phyloP scores from a whole-genome alignment of 2,888 invertebrate genomes.

The Nephrocerus scutellatus region DNA sequence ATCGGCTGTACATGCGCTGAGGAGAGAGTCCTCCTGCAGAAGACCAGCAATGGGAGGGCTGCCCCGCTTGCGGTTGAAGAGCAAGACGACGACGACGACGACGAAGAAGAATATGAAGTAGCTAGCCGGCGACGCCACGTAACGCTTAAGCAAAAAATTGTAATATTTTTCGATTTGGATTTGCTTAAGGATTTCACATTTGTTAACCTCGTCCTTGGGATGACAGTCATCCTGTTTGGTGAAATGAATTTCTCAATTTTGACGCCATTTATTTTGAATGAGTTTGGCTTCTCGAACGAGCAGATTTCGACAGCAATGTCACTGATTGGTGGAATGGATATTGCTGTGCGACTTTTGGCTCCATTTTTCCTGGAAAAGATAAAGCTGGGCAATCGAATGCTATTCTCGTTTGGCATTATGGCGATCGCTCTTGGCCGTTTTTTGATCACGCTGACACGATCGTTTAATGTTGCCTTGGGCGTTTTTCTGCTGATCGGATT shows the following conservation, averaged over 20 bases:
- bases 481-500: conserved; percentile 61
- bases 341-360: conserved; percentile 58
- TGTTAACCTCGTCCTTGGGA: conserved; percentile 62
- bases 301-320: conserved; percentile 65
- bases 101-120: conserved; percentile 38
- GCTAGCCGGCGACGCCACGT: conserved; percentile 34
- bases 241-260: conserved; percentile 68
- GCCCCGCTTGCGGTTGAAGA: neutral
- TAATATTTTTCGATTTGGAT: conserved; percentile 63
- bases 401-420: conserved; percentile 59
- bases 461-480: conserved; percentile 50
- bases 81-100: conserved; percentile 17
- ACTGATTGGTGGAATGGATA: conserved; percentile 59
- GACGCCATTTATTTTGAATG: conserved; percentile 64
- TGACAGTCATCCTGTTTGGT: conserved; percentile 65
- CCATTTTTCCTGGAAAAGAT: conserved; percentile 63
- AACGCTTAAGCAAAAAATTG: conserved; percentile 53
- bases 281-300: conserved; percentile 53
- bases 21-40: conserved; percentile 36
- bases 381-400: conserved; percentile 61
- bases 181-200: conserved; percentile 61
- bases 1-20: conserved; percentile 39
- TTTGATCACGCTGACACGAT: conserved; percentile 48
- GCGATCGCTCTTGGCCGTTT: conserved; percentile 48
- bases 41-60: conserved; percentile 23